Conservation (phyloP, 2,797 vertebrate genomes). For the Pseudocheirus occidentalis region DNA sequence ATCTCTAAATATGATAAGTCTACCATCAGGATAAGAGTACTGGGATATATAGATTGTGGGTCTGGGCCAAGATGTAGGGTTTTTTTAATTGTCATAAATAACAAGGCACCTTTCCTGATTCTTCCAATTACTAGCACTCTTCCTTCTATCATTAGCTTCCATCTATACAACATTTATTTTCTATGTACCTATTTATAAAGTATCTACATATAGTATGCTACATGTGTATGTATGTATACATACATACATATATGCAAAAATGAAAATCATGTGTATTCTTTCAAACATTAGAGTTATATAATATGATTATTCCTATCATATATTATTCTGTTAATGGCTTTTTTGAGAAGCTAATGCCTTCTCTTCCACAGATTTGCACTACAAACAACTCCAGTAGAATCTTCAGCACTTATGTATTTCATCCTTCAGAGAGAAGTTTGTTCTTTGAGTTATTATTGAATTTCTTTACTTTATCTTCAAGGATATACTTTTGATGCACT, state of each 20-base stretch:
- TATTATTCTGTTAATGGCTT: background rate
- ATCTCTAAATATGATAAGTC: background rate
- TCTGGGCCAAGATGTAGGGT: background rate
- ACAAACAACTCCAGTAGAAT: background rate
- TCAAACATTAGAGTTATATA: background rate
- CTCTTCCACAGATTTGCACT: background rate
- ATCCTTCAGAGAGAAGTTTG: constrained; percentile 45
- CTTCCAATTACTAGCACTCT: background rate
- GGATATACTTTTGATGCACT: constrained; percentile 31
- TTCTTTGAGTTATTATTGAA: background rate
- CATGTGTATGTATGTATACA: background rate
- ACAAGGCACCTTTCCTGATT: background rate
- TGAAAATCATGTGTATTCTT: background rate
- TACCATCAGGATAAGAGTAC: background rate
- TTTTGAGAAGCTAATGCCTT: background rate
- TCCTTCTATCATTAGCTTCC: no score
- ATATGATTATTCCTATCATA: background rate
- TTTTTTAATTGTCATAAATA: background rate
- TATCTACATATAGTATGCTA: background rate
- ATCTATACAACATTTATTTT: no score
- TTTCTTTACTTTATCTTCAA: constrained; percentile 42
- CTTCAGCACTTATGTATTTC: background rate
- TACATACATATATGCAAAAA: background rate
- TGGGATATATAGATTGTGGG: background rate
- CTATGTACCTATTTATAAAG: background rate